A percentile compares a stretch with the other conserved stretches of the same genome.
Evolutionary conservation across 1,140 invertebrate species (phyloP).

Genomic region (Apis florea): DNA sequence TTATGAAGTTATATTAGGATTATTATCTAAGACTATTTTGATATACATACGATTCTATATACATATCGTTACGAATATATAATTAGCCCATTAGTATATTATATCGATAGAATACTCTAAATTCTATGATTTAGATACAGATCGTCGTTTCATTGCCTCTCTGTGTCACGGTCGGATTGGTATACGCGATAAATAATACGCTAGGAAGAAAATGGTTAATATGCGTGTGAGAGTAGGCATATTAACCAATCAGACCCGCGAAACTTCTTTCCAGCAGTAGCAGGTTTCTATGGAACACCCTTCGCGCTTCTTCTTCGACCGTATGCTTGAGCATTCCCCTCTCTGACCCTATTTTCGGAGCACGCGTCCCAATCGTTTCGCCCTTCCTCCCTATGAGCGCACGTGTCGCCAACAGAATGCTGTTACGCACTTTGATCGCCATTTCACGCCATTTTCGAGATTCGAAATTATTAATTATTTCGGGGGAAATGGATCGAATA

Average conservation of each 20-base stretch:
- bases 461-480: background rate
- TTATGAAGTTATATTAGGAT: too few species aligned
- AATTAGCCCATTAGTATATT: too few species aligned
- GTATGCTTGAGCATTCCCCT: background rate
- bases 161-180: too few species aligned
- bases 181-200: too few species aligned
- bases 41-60: too few species aligned
- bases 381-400: background rate
- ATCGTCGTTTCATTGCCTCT: too few species aligned
- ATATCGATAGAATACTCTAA: too few species aligned
- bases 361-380: conserved; percentile 35
- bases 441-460: background rate
- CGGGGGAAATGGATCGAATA: too few species aligned
- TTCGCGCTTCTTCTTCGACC: background rate
- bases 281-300: conserved; percentile 49
- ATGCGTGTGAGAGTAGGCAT: background rate
- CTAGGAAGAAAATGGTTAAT: background rate
- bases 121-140: too few species aligned
- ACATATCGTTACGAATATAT: too few species aligned
- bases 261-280: background rate
- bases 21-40: too few species aligned
- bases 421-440: background rate
- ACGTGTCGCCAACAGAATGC: background rate
- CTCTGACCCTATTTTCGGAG: conserved; percentile 33
- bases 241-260: conserved; percentile 21